Conservation (phyloP, 2,797 vertebrate species). For the Mustela erminea region DNA sequence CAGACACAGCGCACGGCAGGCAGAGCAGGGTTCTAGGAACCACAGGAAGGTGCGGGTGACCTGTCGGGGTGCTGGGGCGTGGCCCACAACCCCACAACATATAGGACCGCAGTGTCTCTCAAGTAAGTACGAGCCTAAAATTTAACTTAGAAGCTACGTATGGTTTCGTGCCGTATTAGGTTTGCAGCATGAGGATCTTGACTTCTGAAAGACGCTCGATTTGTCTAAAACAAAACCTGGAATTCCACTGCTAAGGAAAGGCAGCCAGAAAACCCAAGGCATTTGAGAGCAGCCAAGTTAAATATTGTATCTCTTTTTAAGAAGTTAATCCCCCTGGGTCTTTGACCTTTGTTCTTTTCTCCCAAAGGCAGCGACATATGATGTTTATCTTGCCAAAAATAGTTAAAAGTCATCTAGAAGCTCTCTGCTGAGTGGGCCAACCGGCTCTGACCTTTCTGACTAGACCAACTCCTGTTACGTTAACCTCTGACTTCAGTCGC, state of each 20-base stretch:
- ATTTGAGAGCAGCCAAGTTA: slow-evolving; percentile 78
- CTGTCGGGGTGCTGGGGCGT: rapidly evolving
- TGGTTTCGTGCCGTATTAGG: not conserved
- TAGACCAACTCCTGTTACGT: slow-evolving; percentile 90
- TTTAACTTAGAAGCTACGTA: not conserved
- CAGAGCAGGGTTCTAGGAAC: too few species aligned
- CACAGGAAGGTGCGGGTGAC: not conserved
- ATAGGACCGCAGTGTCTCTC: not conserved
- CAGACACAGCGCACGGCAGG: not conserved
- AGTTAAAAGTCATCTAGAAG: slow-evolving; percentile 87
- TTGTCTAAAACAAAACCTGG: slow-evolving; percentile 74
- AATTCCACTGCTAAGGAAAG: slow-evolving; percentile 51
- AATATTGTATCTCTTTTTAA: slow-evolving; percentile 80
- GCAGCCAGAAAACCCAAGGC: slow-evolving; percentile 24
- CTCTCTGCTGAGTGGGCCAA: slow-evolving; percentile 83
- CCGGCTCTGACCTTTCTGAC: slow-evolving; percentile 86
- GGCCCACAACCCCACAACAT: too few species aligned
- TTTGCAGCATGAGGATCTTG: not conserved
- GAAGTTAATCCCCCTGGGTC: slow-evolving; percentile 72
- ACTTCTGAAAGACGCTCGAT: slow-evolving; percentile 62
- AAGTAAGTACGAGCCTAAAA: not conserved
- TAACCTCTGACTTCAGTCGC: slow-evolving; percentile 89
- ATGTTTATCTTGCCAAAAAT: slow-evolving; percentile 88
- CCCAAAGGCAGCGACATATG: slow-evolving; percentile 79
- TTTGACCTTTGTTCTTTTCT: slow-evolving; percentile 84